Base-by-base conservation (phyloP, 2,113 vertebrate species). In the Irena cyanogastra region DNA sequence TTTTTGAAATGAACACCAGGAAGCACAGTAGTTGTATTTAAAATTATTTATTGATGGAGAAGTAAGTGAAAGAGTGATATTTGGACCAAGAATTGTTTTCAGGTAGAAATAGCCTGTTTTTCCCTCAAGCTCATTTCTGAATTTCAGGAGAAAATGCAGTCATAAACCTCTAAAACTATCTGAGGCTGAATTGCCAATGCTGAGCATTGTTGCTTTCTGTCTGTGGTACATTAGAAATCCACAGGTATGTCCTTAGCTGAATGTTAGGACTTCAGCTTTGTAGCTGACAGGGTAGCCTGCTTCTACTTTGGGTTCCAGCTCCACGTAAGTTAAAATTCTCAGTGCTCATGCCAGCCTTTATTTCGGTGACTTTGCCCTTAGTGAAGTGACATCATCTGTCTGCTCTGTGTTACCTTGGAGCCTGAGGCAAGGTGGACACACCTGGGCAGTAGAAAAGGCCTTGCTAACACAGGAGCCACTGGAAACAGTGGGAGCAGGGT, bases 31-130 rank as follows among this genome's bases (percentile, higher is more conserved):
- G 63, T 50, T 80, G 54, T 57, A 69, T 88, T 95, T 86, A 83
- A 83, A 92, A 77, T 86, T 57, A 92, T 93, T 93, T 97, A 24
- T 86, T 94, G 82, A 74, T 70, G 54, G 28, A 86, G 45, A 45
- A 77, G 54, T 26, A 68, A 89, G 56, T 24, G 31, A 71, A 70
- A 24, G 50, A 54, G 45, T 50, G 54, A 59, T 61, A 59, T 83
- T 88, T 94, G 47, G 33, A 66, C 39, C 30, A 66, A 80, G 23
- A 92, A 59, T 30, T 74, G 50, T 77, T 95, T 95, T 86, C 27
- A n/a, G 54, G 66, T 70, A 45, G 54, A 83, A 90, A 78, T 35
- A 70, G 42, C 31, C 21, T 35, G 11, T 53, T 95, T 93, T 56
- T 5, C 49, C 82, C 81, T 79, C 44, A 49, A 94, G 75, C 57